Evolutionary conservation across 2,888 invertebrate genomes (phyloP).

Genomic region (Blera fallax): DNA sequence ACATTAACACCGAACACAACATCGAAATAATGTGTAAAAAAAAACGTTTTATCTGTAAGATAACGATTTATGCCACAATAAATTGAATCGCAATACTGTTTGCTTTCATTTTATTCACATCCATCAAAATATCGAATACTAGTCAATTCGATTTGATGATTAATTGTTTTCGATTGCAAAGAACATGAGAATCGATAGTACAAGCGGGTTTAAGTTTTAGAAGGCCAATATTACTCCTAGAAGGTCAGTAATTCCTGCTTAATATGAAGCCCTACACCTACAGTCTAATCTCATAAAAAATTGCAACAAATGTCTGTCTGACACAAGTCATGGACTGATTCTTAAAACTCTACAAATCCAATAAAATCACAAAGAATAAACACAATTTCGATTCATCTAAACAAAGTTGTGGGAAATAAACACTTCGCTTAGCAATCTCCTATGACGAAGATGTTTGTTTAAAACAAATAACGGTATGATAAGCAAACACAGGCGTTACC

Average conservation of each 20-base stretch:
- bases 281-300: too few relatives aligned
- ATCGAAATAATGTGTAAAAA: background rate
- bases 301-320: too few relatives aligned
- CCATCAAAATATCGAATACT: background rate
- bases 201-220: background rate
- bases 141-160: background rate
- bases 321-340: background rate
- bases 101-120: background rate
- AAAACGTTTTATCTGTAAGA: background rate
- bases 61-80: background rate
- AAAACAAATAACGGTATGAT: background rate
- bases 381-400: background rate
- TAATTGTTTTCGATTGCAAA: background rate
- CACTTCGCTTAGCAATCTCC: background rate
- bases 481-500: background rate
- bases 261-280: too few relatives aligned
- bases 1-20: background rate
- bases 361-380: background rate
- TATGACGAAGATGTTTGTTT: slow-evolving; percentile 17
- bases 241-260: background rate
- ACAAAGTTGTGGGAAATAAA: too few relatives aligned
- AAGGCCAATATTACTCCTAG: background rate
- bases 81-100: background rate
- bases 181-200: background rate
- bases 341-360: background rate